These are phyloP conservation scores for Anoura caudifer DNA, from an alignment of 2,113 vertebrate species.

Conservation along the genomic window DNA sequence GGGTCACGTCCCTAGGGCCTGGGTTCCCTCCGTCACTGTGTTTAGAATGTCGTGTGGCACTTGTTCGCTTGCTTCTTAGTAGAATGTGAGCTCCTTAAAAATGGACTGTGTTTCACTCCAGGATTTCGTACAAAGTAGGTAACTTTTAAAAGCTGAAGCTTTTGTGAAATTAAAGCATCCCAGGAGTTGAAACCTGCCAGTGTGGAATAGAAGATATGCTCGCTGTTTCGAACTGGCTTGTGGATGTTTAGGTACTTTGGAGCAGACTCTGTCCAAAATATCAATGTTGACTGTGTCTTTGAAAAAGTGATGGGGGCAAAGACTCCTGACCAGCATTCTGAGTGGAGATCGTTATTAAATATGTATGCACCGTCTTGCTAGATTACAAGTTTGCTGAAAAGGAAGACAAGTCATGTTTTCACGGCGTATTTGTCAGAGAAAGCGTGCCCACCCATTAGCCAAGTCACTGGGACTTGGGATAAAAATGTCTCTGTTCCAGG, in stretches of 20 bases:
- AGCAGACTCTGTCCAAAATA: background rate
- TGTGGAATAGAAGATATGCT: background rate
- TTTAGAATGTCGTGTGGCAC: background rate
- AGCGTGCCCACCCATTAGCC: background rate
- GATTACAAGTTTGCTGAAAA: background rate
- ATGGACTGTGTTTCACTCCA: background rate
- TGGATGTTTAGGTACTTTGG: background rate
- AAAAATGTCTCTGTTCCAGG: background rate
- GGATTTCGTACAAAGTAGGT: background rate
- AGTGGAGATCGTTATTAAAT: background rate
- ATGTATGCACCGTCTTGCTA: background rate
- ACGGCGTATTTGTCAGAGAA: background rate
- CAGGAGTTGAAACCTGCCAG: background rate
- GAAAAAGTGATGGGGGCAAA: background rate
- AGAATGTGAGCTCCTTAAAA: background rate
- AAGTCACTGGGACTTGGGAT: background rate
- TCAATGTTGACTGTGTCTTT: slow-evolving; percentile 2
- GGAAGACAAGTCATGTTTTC: background rate
- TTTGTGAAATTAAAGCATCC: background rate
- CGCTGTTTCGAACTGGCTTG: background rate
- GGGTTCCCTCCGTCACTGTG: background rate
- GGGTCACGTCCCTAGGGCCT: rapidly evolving
- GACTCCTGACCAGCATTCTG: background rate
- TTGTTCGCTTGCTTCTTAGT: background rate
- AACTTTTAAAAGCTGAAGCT: background rate